phyloP scores from a whole-genome alignment of 1,140 invertebrate species.

The Drosophila obscura region DNA sequence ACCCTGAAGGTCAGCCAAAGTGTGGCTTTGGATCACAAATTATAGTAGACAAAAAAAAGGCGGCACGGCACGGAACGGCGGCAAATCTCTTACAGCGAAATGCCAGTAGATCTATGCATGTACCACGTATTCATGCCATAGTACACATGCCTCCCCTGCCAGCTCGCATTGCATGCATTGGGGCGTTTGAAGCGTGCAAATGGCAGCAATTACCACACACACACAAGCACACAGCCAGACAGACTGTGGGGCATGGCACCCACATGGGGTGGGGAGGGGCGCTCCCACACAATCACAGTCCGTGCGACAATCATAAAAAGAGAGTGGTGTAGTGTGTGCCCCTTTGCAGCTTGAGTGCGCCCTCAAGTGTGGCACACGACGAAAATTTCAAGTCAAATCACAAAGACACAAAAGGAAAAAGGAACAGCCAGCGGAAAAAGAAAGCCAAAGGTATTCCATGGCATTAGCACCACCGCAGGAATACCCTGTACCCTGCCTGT shows the following conservation, averaged over 20 bases:
- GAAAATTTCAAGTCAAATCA: slow-evolving; percentile 61
- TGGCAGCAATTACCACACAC: slow-evolving; percentile 64
- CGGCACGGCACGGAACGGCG: too few relatives aligned
- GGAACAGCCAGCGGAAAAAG: neutral
- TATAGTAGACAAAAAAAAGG: too few relatives aligned
- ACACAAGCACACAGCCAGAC: slow-evolving; percentile 29
- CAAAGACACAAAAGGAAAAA: slow-evolving; percentile 18
- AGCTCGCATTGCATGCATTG: neutral
- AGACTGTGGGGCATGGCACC: neutral
- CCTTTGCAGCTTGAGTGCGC: slow-evolving; percentile 8
- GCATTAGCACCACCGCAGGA: too few relatives aligned
- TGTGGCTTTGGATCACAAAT: too few relatives aligned
- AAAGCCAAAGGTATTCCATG: neutral
- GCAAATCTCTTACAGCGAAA: too few relatives aligned
- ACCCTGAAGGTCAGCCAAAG: neutral
- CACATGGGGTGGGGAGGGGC: neutral
- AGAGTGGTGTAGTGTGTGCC: neutral
- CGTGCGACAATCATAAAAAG: slow-evolving; percentile 45
- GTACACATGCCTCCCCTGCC: too few relatives aligned
- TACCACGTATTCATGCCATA: too few relatives aligned
- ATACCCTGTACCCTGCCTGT: neutral
- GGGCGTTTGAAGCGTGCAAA: slow-evolving; percentile 52
- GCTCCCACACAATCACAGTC: too few relatives aligned
- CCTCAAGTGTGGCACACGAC: slow-evolving; percentile 40
- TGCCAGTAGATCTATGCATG: too few relatives aligned